Conservation (phyloP, 2,113 vertebrate species). For the Neomonachus schauinslandi region DNA sequence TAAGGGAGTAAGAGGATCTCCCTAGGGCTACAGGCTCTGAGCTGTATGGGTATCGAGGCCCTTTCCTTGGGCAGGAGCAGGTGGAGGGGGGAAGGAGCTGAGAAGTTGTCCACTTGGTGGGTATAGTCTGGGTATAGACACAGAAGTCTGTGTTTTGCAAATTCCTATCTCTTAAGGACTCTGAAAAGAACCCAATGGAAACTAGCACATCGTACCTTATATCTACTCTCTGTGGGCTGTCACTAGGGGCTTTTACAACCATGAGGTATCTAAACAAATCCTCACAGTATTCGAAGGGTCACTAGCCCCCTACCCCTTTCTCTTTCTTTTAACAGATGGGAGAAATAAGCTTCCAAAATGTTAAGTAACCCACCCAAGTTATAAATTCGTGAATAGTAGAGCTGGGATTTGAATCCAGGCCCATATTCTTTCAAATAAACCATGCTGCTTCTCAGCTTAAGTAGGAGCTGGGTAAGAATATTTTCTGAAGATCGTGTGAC, state of each 20-base stretch:
- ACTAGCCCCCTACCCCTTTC: background rate
- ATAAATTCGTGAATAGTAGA: background rate
- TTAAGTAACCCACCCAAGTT: background rate
- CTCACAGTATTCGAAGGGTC: background rate
- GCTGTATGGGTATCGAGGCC: background rate
- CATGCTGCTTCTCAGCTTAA: background rate
- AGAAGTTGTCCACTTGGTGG: background rate
- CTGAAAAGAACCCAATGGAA: background rate
- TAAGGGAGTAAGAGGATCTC: background rate
- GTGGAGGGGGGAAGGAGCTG: fast-evolving
- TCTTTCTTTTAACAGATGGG: background rate
- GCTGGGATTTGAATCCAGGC: background rate
- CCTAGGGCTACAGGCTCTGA: background rate
- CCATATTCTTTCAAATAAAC: background rate
- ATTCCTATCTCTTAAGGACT: background rate
- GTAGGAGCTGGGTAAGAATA: background rate
- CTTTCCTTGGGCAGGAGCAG: background rate
- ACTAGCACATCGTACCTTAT: background rate
- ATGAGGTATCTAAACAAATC: background rate
- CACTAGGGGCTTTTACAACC: background rate
- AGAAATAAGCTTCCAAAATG: background rate
- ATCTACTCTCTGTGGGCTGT: background rate
- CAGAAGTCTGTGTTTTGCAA: background rate
- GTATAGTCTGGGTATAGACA: background rate
- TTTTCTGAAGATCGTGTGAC: background rate